Conservation (phyloP, 2,797 vertebrate genomes). For the Chromobotia macracanthus region DNA sequence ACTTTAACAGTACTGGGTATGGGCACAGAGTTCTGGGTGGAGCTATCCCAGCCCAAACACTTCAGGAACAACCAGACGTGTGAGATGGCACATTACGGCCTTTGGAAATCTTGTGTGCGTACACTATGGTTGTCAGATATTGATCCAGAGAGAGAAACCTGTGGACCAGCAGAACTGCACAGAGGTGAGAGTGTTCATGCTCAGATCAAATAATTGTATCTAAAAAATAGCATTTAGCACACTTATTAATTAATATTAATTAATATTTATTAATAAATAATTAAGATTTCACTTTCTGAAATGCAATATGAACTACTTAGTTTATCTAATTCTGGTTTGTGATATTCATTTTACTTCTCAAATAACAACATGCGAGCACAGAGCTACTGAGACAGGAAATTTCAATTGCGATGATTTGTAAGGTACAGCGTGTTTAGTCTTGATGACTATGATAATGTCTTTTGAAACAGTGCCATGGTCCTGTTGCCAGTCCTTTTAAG, state of each 20-base stretch:
- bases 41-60: constrained; percentile 83
- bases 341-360: constrained; percentile 25
- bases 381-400: constrained; percentile 8
- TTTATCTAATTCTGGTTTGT: constrained; percentile 8
- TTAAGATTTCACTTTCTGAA: neutral
- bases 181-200: constrained; percentile 80
- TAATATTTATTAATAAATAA: too few species aligned
- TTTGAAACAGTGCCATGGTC: constrained; percentile 27
- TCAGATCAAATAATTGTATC: too few species aligned
- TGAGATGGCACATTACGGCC: constrained; percentile 85
- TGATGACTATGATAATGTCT: constrained; percentile 26
- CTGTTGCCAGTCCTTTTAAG: constrained; percentile 24
- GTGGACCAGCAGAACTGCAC: constrained; percentile 85
- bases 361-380: constrained; percentile 6
- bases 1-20: constrained; percentile 86
- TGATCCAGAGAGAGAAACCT: constrained; percentile 82
- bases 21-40: constrained; percentile 93
- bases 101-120: constrained; percentile 89
- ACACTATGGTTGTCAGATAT: constrained; percentile 85
- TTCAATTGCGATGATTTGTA: neutral
- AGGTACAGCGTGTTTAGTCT: neutral
- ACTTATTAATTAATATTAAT: too few species aligned
- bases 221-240: too few species aligned
- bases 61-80: constrained; percentile 83
- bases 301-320: neutral